phyloP scores from a whole-genome alignment of 2,797 vertebrate genomes.

The Sebastes hopkinsi region DNA sequence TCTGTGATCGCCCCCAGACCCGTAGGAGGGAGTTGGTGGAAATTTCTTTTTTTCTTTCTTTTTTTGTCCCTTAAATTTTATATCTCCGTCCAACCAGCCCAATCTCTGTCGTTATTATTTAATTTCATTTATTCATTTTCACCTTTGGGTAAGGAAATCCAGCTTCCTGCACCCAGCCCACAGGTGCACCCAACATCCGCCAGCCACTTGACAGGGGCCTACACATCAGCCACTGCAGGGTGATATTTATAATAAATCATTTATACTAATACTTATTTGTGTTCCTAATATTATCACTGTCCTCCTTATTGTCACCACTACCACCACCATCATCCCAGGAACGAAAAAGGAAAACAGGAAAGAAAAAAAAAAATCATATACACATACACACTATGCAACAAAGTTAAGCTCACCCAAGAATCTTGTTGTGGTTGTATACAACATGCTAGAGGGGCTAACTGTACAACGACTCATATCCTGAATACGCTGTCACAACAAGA shows the following conservation, averaged over 20 bases:
- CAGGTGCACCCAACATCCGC: no score
- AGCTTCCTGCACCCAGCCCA: no score
- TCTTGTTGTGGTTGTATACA: slow-evolving; percentile 18
- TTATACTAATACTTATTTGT: no score
- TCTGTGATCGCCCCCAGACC: neutral
- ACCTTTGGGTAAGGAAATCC: neutral
- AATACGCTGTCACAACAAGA: neutral
- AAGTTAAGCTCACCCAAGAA: slow-evolving; percentile 20
- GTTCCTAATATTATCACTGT: no score
- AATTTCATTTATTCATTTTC: neutral
- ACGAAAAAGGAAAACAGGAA: no score
- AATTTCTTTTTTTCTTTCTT: neutral
- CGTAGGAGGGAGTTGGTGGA: neutral
- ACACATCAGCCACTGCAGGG: no score
- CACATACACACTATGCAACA: neutral
- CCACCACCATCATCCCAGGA: no score
- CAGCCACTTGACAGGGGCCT: no score
- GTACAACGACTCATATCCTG: neutral
- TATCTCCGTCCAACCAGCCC: neutral
- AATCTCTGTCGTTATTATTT: neutral
- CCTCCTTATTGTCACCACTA: no score
- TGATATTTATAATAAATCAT: no score
- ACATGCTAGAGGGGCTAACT: neutral
- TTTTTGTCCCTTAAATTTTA: neutral
- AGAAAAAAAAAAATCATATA: no score